Evolutionary conservation across 1,140 invertebrate species (phyloP).

Genomic region (Polypedilum pembai): DNA sequence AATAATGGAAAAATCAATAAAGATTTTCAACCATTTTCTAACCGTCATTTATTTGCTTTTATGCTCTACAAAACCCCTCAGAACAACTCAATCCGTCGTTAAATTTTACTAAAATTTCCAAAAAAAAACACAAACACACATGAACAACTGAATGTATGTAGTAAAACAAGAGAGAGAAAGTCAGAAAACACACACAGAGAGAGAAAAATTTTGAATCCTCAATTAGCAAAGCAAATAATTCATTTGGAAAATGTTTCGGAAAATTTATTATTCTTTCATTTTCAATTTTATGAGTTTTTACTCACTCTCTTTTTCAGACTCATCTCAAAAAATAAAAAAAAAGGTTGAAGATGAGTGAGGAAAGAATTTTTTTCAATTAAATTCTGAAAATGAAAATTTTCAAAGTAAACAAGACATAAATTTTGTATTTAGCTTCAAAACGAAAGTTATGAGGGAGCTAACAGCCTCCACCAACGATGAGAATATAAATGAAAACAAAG

Average conservation of each 20-base stretch:
- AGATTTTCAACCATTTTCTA: too few species aligned
- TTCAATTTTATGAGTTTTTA: background rate
- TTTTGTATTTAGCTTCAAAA: constrained; percentile 19
- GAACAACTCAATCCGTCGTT: too few species aligned
- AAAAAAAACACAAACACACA: too few species aligned
- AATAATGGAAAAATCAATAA: too few species aligned
- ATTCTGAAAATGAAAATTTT: constrained; percentile 25
- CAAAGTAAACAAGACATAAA: constrained; percentile 28
- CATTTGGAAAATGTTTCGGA: constrained; percentile 27
- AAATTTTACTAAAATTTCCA: too few species aligned
- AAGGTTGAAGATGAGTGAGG: background rate
- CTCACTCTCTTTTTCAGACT: background rate
- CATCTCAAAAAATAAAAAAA: background rate
- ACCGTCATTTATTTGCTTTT: too few species aligned
- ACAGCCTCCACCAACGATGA: background rate
- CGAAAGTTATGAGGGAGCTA: background rate
- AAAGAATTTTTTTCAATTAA: background rate
- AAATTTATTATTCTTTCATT: constrained; percentile 27
- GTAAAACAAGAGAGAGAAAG: too few species aligned
- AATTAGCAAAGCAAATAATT: constrained; percentile 26
- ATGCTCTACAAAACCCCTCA: too few species aligned
- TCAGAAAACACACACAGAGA: too few species aligned
- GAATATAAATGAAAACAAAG: background rate
- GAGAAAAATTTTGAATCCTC: constrained; percentile 20
- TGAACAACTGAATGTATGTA: too few species aligned